These are phyloP conservation scores for Hyperoodon ampullatus DNA, from an alignment of 2,113 vertebrate species.

Conservation along the genomic window DNA sequence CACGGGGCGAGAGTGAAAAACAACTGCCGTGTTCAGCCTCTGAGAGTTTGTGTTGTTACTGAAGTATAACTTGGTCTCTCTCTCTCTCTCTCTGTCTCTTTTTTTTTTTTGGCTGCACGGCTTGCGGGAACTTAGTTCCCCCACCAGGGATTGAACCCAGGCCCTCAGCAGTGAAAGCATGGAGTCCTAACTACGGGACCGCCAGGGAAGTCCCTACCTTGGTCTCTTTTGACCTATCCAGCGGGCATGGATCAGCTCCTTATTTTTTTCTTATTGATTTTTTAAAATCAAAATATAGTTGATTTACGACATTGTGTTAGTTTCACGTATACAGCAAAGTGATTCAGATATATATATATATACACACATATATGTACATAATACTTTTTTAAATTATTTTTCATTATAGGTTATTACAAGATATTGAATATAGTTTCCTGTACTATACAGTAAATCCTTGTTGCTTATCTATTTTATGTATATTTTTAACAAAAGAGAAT, in stretches of 20 bases:
- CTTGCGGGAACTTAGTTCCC: background rate
- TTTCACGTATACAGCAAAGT: background rate
- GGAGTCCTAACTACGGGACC: background rate
- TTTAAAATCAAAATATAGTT: background rate
- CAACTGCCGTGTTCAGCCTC: background rate
- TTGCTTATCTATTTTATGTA: background rate
- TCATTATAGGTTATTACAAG: background rate
- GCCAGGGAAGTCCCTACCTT: background rate
- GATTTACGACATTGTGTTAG: background rate
- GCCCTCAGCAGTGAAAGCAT: background rate
- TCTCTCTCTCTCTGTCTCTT: too few species aligned
- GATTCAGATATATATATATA: background rate
- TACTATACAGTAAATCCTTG: background rate
- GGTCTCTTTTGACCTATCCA: background rate
- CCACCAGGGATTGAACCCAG: background rate
- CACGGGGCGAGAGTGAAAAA: background rate
- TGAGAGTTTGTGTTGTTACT: slow-evolving; percentile 4
- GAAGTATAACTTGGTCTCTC: background rate
- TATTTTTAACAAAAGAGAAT: background rate
- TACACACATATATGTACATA: background rate
- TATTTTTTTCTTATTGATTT: background rate
- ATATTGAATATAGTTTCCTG: background rate
- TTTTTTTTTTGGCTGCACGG: background rate
- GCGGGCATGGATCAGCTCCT: background rate
- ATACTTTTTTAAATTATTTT: background rate